Evolutionary conservation across 2,888 invertebrate genomes (phyloP).

Genomic region (Epirrita christyi): DNA sequence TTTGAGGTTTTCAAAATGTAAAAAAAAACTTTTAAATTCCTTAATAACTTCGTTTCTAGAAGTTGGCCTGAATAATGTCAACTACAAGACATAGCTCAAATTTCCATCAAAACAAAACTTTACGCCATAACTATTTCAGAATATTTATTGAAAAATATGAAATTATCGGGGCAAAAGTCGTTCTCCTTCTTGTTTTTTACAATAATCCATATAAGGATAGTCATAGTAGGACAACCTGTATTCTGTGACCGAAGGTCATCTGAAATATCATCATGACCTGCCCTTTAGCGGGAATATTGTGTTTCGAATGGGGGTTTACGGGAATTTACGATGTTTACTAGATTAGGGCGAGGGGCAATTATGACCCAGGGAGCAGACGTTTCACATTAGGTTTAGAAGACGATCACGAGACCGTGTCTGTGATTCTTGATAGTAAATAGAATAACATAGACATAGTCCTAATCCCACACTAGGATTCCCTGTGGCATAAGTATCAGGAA

Average conservation of each 20-base stretch:
- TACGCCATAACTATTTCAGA: too few relatives aligned
- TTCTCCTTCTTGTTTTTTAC: background rate
- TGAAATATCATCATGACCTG: conserved; percentile 22
- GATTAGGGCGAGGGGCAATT: conserved; percentile 17
- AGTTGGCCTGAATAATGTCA: too few relatives aligned
- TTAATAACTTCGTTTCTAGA: too few relatives aligned
- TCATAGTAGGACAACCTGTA: conserved; percentile 4
- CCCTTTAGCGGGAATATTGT: conserved; percentile 19
- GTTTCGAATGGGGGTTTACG: conserved; percentile 1
- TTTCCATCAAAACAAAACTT: too few relatives aligned
- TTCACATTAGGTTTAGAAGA: conserved; percentile 6
- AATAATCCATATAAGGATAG: background rate
- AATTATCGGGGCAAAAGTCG: too few relatives aligned
- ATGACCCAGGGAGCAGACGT: conserved; percentile 6
- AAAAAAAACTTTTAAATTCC: too few relatives aligned
- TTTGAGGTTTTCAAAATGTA: too few relatives aligned
- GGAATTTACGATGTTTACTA: conserved; percentile 11
- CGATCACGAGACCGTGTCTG: background rate
- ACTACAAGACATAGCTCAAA: too few relatives aligned
- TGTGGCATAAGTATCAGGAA: too few relatives aligned
- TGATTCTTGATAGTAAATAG: background rate
- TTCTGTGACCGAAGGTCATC: conserved; percentile 13
- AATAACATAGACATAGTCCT: too few relatives aligned
- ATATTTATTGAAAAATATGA: too few relatives aligned
- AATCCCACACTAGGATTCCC: too few relatives aligned